Percentiles rank a stretch among this genome's conserved stretches.
Conservation (phyloP, 2,888 invertebrate genomes). For the Drosophila nr. perissopoda region DNA sequence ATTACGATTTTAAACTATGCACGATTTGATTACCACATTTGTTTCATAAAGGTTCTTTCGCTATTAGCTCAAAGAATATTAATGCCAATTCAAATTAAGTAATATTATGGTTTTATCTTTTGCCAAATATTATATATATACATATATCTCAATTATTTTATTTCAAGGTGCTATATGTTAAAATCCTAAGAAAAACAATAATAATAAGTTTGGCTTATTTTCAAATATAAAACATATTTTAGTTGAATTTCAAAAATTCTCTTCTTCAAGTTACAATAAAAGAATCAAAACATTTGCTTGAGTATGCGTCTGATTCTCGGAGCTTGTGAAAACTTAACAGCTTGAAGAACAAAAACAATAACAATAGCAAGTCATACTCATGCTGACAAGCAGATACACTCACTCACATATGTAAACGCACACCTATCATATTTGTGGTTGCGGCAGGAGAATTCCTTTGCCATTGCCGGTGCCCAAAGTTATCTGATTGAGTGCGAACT, state of each 20-base stretch:
- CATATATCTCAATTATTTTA: neutral
- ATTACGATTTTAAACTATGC: neutral
- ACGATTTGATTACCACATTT: neutral
- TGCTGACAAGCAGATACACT: slow-evolving; percentile 4
- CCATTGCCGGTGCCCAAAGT: slow-evolving; percentile 52
- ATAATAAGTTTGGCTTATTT: neutral
- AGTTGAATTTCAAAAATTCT: neutral
- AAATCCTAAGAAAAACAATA: no score
- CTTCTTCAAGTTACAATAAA: neutral
- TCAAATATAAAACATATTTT: neutral
- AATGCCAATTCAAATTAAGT: neutral
- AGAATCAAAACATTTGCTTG: neutral
- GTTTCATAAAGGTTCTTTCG: neutral
- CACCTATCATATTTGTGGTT: slow-evolving; percentile 64
- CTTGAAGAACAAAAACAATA: slow-evolving; percentile 8
- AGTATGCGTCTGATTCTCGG: neutral
- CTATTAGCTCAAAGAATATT: neutral
- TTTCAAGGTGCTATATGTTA: neutral
- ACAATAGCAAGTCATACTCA: slow-evolving; percentile 11
- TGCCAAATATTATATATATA: neutral
- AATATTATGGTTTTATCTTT: neutral
- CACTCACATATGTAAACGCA: slow-evolving; percentile 4
- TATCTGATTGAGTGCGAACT: slow-evolving; percentile 85
- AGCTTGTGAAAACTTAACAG: neutral
- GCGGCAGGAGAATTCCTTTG: slow-evolving; percentile 72